Base-by-base conservation (phyloP, 2,797 vertebrate species). In the Spheniscus humboldti region DNA sequence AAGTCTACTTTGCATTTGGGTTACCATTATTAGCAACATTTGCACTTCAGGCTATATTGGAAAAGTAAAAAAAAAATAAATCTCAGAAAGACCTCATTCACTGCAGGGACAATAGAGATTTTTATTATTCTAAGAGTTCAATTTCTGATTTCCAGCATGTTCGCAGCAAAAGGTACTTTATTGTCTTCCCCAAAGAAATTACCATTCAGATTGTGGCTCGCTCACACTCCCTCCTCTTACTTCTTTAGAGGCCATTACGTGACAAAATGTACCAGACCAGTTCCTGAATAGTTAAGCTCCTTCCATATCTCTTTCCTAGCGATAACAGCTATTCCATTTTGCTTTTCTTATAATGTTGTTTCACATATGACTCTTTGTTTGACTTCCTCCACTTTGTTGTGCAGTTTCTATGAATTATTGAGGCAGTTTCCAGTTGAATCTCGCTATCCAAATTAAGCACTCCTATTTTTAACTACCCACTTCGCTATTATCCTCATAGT, bases 311-410 rank as follows among this genome's bases (percentile, higher is more conserved):
- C 15, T 15, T 93, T 87, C 62, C 57, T 47, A 86, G 47, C 52
- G 74, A 85, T 76, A 96, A 93, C 50, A 86, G 69, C 76, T 75
- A 94, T 84, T 90, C 47, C 45, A 80, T 90, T 96, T 90, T 86
- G 67, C 60, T 86, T 80, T 88, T 93, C 64, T 89, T 64, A 82
- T 56, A 76, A 92, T 7, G 31, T 81, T 89, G 69, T 67, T 96
- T 80, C 86, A 94, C 81, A 91, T 95, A 77, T 85, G 91, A 96
- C 39, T 91, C 71, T 93, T 79, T 89, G 37, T 96, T 79, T 95
- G 75, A 96, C 91, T 90, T 95, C 75, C 92, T 94, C 56, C 1
- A 18, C 87, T 97, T 95, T 90, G 87, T 92, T 94, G 85, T 83
- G 22, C 39, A 72, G 57, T 62, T 78, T 27, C 66, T 72, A 83